Base-by-base conservation (phyloP, 2,888 invertebrate genomes). In the Oscheius onirici region DNA sequence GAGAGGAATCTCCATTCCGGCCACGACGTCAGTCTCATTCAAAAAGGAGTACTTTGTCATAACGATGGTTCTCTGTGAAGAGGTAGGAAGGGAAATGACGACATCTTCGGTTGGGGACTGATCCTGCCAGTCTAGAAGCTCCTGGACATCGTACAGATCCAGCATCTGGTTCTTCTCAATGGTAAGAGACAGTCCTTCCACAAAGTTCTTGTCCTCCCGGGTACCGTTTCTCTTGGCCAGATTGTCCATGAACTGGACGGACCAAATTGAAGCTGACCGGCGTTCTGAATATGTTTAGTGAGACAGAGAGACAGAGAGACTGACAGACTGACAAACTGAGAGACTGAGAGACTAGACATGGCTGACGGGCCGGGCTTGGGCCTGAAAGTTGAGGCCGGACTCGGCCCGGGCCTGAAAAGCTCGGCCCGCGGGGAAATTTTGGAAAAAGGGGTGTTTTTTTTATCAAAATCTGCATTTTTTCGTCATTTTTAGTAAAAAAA, bases 201-300 rank as follows among this genome's bases (percentile, higher is more conserved):
- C 49, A n/a, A 24, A 63, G 26, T 63, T 63, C 46, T 46, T 49
- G 8, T 63, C 34, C 11, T 46, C 34, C 15, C n/a, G 15, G 1
- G 61, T 28, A 28, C 34, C 40, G 54, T 61, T 63, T 24, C 49
- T n/a, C 24, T 41, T 63, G 13, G 70, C 70, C 22, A 70, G 17
- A 52, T 44, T 63, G 15, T 63, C 54, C 61, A 70, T 61, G 34
- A 70, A 70, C 22, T 70, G 55, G 10, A 22, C 15, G 5, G 70
- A 54, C 70, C 70, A 70, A 20, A 52, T 41, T 17, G 52, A 43
- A 2, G 63, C 20, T 3, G 61, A 55, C 0, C 70, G 52, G 8
- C 28, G 22, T 40, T 63, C 70, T 69, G 22, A 28, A n/a, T n/a
- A n/a, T n/a, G n/a, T n/a, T n/a, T n/a, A n/a, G n/a, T n/a, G n/a